phyloP scores from a whole-genome alignment of 2,797 vertebrate species.

The Coreius guichenoti region DNA sequence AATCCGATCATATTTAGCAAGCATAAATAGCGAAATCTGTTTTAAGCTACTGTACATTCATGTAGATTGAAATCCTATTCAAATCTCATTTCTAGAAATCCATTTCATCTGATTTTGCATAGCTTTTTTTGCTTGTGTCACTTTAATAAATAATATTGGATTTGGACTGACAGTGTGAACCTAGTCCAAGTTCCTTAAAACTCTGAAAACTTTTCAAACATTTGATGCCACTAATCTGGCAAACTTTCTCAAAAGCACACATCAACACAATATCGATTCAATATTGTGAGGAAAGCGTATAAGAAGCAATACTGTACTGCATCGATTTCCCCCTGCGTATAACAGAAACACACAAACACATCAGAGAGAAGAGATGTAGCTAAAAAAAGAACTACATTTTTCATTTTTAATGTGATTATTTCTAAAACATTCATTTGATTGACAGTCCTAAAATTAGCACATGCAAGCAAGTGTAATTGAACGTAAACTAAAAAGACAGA shows the following conservation, averaged over 20 bases:
- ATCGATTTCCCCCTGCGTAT: neutral
- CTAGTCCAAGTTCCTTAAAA: neutral
- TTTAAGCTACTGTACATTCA: too few relatives aligned
- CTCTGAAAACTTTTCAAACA: neutral
- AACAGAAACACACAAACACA: neutral
- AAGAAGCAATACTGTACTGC: neutral
- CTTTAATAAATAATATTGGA: neutral
- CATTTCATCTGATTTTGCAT: too few relatives aligned
- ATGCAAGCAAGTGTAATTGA: neutral
- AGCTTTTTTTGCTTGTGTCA: neutral
- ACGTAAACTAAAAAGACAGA: neutral
- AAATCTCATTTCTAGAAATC: too few relatives aligned
- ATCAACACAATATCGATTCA: neutral
- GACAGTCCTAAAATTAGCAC: neutral
- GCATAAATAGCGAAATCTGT: too few relatives aligned
- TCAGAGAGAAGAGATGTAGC: neutral
- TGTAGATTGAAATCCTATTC: too few relatives aligned
- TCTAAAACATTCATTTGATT: neutral
- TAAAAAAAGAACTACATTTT: too few relatives aligned
- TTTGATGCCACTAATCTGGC: neutral
- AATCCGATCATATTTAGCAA: too few relatives aligned
- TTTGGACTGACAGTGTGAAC: neutral
- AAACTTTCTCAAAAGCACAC: neutral
- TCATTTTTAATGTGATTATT: neutral
- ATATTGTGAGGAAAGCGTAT: neutral